Conservation (phyloP, 2,113 vertebrate species). For the Ascaphus truei region DNA sequence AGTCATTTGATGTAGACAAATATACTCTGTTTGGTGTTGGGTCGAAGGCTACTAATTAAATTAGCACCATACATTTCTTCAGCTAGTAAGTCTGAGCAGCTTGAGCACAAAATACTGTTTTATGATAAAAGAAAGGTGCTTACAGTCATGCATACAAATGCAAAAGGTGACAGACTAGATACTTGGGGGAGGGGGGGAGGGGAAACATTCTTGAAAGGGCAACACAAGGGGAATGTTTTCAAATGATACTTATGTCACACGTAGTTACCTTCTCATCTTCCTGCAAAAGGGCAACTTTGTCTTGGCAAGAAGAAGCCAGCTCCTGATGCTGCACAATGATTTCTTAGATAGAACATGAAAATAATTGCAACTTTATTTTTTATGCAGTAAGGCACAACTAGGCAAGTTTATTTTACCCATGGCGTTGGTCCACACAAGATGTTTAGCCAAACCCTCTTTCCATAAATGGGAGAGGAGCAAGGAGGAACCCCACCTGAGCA, state of each 20-base stretch:
- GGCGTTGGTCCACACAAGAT: not conserved
- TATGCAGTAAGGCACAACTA: not conserved
- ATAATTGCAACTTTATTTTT: not conserved
- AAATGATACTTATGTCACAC: conserved; percentile 14
- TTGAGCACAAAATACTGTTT: not conserved
- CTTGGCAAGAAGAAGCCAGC: not conserved
- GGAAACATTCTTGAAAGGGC: not conserved
- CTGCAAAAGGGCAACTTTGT: not conserved
- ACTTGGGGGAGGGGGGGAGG: not conserved
- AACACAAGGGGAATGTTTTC: conserved; percentile 11
- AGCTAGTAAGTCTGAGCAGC: not conserved
- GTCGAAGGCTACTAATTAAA: conserved; percentile 12
- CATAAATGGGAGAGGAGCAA: not conserved
- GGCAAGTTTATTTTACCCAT: not conserved
- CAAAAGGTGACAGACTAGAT: not conserved
- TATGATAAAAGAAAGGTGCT: not conserved
- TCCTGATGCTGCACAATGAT: not conserved
- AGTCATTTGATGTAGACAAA: conserved; percentile 18
- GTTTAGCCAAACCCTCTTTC: not conserved
- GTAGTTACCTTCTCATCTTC: not conserved
- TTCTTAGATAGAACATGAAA: not conserved
- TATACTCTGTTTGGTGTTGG: conserved; percentile 9
- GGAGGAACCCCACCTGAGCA: conserved; percentile 1
- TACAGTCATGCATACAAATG: not conserved
- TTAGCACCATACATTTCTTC: conserved; percentile 9